phyloP scores from a whole-genome alignment of 2,888 invertebrate genomes.

The Melinopterus prodromus region DNA sequence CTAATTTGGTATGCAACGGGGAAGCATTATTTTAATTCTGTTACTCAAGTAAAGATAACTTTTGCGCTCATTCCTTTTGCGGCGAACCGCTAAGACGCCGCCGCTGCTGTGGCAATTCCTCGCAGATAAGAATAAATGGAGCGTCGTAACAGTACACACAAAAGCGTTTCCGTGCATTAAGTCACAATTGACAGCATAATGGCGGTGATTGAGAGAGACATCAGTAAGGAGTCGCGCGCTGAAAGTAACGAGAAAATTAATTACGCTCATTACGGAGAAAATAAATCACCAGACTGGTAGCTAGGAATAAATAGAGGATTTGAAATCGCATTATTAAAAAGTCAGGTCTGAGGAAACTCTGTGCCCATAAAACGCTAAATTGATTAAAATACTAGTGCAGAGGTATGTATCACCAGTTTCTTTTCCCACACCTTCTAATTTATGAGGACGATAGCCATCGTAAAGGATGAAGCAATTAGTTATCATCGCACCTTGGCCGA shows the following conservation, averaged over 20 bases:
- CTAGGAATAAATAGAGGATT: not conserved
- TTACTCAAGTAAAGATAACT: not conserved
- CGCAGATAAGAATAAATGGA: not conserved
- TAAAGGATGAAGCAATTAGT: not conserved
- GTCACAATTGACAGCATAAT: slow-evolving; percentile 22
- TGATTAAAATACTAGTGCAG: not conserved
- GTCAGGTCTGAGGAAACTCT: not conserved
- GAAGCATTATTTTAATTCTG: slow-evolving; percentile 4
- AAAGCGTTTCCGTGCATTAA: slow-evolving; percentile 22
- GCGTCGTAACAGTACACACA: slow-evolving; percentile 7
- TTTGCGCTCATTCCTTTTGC: not conserved
- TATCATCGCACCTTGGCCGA: slow-evolving; percentile 4
- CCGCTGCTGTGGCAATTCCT: not conserved
- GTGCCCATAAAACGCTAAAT: not conserved
- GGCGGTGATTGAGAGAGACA: slow-evolving; percentile 7
- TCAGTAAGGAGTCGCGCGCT: slow-evolving; percentile 4
- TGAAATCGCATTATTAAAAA: not conserved
- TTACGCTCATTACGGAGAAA: not conserved
- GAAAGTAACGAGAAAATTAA: not conserved
- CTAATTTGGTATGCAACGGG: not conserved
- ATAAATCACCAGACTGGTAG: not conserved
- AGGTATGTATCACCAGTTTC: not conserved
- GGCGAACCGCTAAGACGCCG: not conserved
- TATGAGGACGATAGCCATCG: not conserved
- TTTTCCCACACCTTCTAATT: not conserved